Evolutionary conservation across 2,797 vertebrate genomes (phyloP).

Genomic region (Megaceryle alcyon): DNA sequence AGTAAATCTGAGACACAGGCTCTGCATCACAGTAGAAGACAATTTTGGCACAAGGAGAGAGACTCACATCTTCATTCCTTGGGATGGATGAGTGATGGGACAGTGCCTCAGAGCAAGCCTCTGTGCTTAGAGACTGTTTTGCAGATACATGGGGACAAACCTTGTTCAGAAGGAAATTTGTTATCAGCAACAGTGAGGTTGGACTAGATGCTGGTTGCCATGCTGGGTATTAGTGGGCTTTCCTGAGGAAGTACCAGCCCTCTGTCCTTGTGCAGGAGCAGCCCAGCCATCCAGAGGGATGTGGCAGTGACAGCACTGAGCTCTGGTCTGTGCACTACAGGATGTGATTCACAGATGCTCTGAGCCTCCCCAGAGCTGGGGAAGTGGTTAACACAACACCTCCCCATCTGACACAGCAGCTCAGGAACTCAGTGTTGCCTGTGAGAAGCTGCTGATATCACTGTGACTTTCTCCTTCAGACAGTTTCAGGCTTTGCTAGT

Average conservation of each 20-base stretch:
- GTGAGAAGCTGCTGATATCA: background rate
- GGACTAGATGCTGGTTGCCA: background rate
- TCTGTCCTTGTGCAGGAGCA: background rate
- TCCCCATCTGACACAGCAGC: background rate
- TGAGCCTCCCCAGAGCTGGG: background rate
- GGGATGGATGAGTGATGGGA: background rate
- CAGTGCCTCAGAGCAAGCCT: background rate
- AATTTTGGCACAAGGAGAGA: background rate
- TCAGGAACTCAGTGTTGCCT: background rate
- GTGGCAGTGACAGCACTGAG: background rate
- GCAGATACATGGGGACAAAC: background rate
- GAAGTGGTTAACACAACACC: background rate
- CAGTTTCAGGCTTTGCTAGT: background rate
- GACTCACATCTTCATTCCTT: fast-evolving
- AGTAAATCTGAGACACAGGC: background rate
- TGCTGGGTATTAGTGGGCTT: background rate
- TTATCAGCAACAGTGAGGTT: background rate
- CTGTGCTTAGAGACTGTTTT: background rate
- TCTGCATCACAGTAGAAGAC: background rate
- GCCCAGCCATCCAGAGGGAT: background rate
- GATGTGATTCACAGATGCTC: background rate
- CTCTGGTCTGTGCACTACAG: background rate
- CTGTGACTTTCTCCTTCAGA: background rate
- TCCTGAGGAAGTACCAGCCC: background rate
- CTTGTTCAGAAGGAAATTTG: background rate